These are phyloP conservation scores for Zhengitettix transpicula DNA, from an alignment of 2,888 invertebrate species.

Conservation along the genomic window DNA sequence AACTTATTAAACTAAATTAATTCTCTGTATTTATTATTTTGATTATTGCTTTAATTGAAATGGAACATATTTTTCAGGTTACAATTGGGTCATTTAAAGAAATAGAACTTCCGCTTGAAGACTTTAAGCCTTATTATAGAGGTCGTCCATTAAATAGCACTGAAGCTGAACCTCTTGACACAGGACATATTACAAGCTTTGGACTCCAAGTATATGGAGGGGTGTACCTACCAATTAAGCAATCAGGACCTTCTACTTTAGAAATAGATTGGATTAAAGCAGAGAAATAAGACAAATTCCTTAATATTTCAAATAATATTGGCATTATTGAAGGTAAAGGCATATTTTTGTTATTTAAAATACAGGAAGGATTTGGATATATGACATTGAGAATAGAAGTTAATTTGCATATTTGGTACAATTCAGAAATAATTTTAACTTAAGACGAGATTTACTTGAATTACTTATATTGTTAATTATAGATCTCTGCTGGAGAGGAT, in stretches of 20 bases:
- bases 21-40: no score
- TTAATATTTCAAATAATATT: no score
- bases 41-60: not conserved
- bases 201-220: constrained; percentile 50
- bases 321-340: no score
- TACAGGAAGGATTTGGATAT: no score
- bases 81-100: constrained; percentile 35
- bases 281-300: not conserved
- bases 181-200: constrained; percentile 37
- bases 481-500: no score
- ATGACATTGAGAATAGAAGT: no score
- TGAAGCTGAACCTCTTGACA: constrained; percentile 33
- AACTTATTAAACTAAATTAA: no score
- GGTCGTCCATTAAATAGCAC: constrained; percentile 37
- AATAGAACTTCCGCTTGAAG: constrained; percentile 32
- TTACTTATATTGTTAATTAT: no score
- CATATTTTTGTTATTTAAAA: no score
- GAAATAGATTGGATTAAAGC: constrained; percentile 44
- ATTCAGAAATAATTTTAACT: no score
- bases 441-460: no score
- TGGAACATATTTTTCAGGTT: constrained; percentile 25
- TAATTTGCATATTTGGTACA: no score
- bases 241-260: constrained; percentile 42
- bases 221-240: constrained; percentile 43
- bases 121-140: constrained; percentile 44